A percentile compares a stretch with the other conserved stretches of the same genome.
phyloP scores from a whole-genome alignment of 2,113 vertebrate genomes.

The Dryoscopus gambensis region DNA sequence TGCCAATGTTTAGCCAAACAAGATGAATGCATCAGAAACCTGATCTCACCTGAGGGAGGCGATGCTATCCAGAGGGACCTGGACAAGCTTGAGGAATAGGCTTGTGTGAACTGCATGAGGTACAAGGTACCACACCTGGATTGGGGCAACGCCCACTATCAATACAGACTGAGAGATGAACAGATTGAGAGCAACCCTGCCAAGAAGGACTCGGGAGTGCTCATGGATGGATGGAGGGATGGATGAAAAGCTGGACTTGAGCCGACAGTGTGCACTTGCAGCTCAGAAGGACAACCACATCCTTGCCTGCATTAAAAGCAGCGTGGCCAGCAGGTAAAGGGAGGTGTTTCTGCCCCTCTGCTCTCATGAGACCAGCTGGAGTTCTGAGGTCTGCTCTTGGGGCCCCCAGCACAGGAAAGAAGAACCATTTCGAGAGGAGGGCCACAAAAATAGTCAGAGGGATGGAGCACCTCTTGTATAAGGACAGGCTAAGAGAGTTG shows the following conservation, averaged over 20 bases:
- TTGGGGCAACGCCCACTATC: background rate
- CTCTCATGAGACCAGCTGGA: background rate
- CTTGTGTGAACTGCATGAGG: background rate
- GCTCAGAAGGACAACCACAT: background rate
- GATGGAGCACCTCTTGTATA: background rate
- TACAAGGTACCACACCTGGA: background rate
- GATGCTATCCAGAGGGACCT: background rate
- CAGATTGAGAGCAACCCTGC: background rate
- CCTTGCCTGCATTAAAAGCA: background rate
- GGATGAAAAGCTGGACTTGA: background rate
- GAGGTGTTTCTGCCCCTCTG: background rate
- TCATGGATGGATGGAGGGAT: background rate
- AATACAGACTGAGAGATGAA: background rate
- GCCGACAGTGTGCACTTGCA: too few species aligned
- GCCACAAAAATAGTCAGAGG: background rate
- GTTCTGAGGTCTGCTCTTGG: background rate
- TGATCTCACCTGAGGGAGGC: background rate
- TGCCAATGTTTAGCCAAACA: background rate
- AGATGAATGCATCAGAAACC: background rate
- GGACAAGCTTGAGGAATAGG: background rate
- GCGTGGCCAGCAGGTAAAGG: background rate
- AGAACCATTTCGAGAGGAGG: fast-evolving
- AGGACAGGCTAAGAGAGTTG: background rate
- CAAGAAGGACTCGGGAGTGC: background rate
- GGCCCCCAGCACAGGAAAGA: background rate